A percentile compares a stretch with the other conserved stretches of the same genome.
Evolutionary conservation across 1,140 invertebrate species (phyloP).

Genomic region (Polypedilum pembai): DNA sequence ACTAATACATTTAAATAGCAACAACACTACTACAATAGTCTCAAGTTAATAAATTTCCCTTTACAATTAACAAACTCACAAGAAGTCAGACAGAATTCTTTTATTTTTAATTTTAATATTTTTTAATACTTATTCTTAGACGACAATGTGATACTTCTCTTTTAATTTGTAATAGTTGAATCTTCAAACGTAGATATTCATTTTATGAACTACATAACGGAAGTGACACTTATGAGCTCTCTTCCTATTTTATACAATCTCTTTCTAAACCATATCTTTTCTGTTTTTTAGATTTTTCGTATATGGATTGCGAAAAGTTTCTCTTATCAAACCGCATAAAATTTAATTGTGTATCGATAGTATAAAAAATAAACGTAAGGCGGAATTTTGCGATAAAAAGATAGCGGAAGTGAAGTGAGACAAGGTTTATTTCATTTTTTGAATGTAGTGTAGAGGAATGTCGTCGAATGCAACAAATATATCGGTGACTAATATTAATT

Average conservation of each 20-base stretch:
- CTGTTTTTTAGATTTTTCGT: neutral
- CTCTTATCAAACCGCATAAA: constrained; percentile 5
- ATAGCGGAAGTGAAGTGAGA: neutral
- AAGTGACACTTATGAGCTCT: neutral
- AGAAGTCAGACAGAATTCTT: no score
- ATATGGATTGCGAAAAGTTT: neutral
- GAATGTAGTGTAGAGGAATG: no score
- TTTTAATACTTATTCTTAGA: neutral
- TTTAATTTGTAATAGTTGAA: no score
- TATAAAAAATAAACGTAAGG: neutral
- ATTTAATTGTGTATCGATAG: neutral
- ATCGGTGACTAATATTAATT: constrained; percentile 43
- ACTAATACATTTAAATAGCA: no score
- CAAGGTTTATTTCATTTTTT: neutral
- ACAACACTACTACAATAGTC: no score
- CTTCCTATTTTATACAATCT: neutral
- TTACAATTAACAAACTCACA: no score
- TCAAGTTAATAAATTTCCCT: no score
- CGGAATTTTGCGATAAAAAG: neutral
- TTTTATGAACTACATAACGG: neutral
- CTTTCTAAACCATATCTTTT: neutral
- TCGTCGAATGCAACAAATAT: constrained; percentile 34
- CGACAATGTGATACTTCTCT: neutral
- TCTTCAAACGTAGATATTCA: no score
- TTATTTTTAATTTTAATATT: no score